Evolutionary conservation across 2,888 invertebrate genomes (phyloP).

Genomic region (Drosophila phalerata): DNA sequence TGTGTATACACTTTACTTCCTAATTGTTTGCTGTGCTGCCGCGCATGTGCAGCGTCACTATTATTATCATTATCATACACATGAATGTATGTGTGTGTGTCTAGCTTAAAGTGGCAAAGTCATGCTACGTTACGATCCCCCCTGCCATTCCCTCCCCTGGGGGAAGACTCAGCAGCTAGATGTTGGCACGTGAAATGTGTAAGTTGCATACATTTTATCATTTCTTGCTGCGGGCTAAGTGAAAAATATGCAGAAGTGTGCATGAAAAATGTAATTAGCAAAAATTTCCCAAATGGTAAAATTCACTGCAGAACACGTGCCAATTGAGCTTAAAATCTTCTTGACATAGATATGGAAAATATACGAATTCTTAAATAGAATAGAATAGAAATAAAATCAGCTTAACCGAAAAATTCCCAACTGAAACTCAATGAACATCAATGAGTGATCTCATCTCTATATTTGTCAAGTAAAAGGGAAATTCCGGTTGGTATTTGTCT

Average conservation of each 20-base stretch:
- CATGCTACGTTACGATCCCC: constrained; percentile 52
- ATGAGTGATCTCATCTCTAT: background rate
- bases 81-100: background rate
- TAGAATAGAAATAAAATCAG: background rate
- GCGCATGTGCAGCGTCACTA: constrained; percentile 82
- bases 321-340: background rate
- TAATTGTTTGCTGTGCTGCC: constrained; percentile 63
- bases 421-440: background rate
- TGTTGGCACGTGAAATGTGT: constrained; percentile 76
- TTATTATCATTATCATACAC: constrained; percentile 64
- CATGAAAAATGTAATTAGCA: constrained; percentile 35
- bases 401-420: background rate
- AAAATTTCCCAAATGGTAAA: constrained; percentile 15
- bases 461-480: background rate
- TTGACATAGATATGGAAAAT: background rate
- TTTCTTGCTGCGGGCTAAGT: constrained; percentile 47
- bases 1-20: constrained; percentile 67
- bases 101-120: constrained; percentile 62
- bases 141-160: background rate
- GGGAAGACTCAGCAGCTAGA: constrained; percentile 24
- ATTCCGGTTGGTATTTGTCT: constrained; percentile 5
- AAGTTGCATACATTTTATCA: constrained; percentile 58
- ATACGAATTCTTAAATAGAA: background rate
- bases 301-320: constrained; percentile 38
- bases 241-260: constrained; percentile 43